phyloP scores from a whole-genome alignment of 2,888 invertebrate genomes.

The Campaea margaritaria region DNA sequence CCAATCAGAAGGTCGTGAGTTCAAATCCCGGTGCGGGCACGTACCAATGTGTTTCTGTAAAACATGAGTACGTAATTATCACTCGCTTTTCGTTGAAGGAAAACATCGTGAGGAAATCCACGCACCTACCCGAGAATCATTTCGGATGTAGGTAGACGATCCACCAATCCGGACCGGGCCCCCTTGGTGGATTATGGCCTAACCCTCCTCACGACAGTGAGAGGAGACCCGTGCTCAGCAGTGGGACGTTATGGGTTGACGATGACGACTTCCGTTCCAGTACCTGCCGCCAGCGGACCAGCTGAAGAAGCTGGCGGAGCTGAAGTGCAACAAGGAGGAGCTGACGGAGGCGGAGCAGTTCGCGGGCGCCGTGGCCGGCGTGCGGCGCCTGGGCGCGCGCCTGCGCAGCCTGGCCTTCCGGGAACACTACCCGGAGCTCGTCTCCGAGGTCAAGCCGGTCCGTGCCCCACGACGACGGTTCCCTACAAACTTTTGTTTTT shows the following conservation, averaged over 20 bases:
- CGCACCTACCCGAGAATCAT: too few species aligned
- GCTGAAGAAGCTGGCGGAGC: slow-evolving; percentile 92
- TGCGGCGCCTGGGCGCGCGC: slow-evolving; percentile 94
- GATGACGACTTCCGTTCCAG: slow-evolving; percentile 63
- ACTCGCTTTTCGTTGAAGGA: too few species aligned
- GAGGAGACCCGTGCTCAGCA: too few species aligned
- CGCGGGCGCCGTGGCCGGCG: slow-evolving; percentile 94
- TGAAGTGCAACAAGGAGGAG: slow-evolving; percentile 90
- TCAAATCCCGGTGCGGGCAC: too few species aligned
- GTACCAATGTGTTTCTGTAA: too few species aligned
- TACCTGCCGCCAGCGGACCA: slow-evolving; percentile 97
- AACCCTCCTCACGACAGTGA: background rate
- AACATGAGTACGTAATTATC: too few species aligned
- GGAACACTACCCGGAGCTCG: slow-evolving; percentile 93
- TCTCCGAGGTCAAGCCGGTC: slow-evolving; percentile 95
- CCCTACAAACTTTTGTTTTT: background rate
- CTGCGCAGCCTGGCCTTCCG: slow-evolving; percentile 96
- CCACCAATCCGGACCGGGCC: too few species aligned
- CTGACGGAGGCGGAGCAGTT: slow-evolving; percentile 98
- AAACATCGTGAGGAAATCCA: too few species aligned
- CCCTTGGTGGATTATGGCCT: too few species aligned
- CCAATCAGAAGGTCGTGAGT: too few species aligned
- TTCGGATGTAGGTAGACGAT: too few species aligned
- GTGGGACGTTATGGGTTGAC: too few species aligned
- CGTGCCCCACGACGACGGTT: slow-evolving; percentile 57